These are phyloP conservation scores for Tribolium freemani DNA, from an alignment of 2,888 invertebrate genomes.

Conservation along the genomic window DNA sequence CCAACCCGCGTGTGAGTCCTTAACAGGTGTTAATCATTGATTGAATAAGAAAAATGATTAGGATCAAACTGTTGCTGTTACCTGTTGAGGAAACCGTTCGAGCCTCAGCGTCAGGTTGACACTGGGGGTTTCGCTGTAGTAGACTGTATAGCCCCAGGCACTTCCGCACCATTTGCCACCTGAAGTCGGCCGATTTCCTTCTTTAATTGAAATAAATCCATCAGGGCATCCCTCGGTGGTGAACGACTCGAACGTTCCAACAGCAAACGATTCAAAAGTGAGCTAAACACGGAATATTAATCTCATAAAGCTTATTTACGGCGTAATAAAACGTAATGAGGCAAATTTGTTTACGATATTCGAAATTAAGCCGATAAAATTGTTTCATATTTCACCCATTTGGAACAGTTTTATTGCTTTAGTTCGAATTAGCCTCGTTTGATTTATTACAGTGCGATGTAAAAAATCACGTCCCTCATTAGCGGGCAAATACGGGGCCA, in stretches of 20 bases:
- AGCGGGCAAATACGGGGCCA: neutral
- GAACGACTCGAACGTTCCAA: slow-evolving; percentile 84
- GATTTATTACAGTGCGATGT: too few species aligned
- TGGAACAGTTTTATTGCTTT: too few species aligned
- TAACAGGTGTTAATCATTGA: neutral
- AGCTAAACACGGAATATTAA: slow-evolving; percentile 68
- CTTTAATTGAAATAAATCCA: slow-evolving; percentile 85
- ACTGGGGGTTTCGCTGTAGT: slow-evolving; percentile 86
- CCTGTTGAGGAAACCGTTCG: slow-evolving; percentile 81
- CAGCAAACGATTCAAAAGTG: slow-evolving; percentile 87
- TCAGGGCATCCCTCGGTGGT: slow-evolving; percentile 85
- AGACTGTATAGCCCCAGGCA: slow-evolving; percentile 87
- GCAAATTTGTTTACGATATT: too few species aligned
- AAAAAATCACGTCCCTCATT: too few species aligned
- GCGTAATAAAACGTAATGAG: neutral
- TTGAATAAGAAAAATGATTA: slow-evolving; percentile 3
- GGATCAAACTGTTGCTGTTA: slow-evolving; percentile 57
- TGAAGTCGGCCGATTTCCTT: slow-evolving; percentile 78
- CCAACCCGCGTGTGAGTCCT: too few species aligned
- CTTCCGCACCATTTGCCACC: slow-evolving; percentile 89
- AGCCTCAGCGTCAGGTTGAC: slow-evolving; percentile 82
- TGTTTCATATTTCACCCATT: neutral
- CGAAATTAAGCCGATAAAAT: too few species aligned
- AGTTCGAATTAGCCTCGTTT: too few species aligned
- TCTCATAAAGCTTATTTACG: neutral